These are phyloP conservation scores for Trypoxylus dichotomus DNA, from an alignment of 1,140 invertebrate species.

Conservation along the genomic window DNA sequence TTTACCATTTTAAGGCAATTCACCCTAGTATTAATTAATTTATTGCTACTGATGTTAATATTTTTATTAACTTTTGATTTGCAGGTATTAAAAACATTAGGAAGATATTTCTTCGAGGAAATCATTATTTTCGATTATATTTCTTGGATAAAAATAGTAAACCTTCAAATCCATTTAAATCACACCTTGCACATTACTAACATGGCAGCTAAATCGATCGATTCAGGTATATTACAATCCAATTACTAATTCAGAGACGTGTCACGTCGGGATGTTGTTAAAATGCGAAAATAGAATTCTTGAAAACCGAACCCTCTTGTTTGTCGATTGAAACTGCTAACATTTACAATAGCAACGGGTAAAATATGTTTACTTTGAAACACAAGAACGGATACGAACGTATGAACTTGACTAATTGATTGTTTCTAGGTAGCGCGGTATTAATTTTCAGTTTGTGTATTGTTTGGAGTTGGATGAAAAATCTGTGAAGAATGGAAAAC, in stretches of 20 bases:
- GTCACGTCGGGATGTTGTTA: background rate
- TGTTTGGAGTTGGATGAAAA: background rate
- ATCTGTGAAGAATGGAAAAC: background rate
- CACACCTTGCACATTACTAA: background rate
- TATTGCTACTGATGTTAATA: too few relatives aligned
- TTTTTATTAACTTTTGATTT: too few relatives aligned
- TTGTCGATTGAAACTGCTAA: background rate
- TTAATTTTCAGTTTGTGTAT: background rate
- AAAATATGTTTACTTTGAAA: constrained; percentile 4
- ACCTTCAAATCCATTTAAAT: background rate
- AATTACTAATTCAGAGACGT: background rate
- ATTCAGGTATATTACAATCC: background rate
- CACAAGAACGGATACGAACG: background rate
- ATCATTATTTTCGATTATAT: background rate
- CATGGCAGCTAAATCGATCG: background rate
- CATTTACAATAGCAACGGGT: background rate
- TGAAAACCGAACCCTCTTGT: background rate
- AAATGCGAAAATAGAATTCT: background rate
- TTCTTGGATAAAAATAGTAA: background rate
- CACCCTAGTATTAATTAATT: too few relatives aligned
- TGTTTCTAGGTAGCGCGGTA: background rate
- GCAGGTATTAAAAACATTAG: too few relatives aligned
- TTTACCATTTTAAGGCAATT: too few relatives aligned
- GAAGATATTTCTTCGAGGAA: background rate
- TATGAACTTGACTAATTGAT: background rate